Base-by-base conservation (phyloP, 2,797 vertebrate species). In the Acropternis orthonyx region DNA sequence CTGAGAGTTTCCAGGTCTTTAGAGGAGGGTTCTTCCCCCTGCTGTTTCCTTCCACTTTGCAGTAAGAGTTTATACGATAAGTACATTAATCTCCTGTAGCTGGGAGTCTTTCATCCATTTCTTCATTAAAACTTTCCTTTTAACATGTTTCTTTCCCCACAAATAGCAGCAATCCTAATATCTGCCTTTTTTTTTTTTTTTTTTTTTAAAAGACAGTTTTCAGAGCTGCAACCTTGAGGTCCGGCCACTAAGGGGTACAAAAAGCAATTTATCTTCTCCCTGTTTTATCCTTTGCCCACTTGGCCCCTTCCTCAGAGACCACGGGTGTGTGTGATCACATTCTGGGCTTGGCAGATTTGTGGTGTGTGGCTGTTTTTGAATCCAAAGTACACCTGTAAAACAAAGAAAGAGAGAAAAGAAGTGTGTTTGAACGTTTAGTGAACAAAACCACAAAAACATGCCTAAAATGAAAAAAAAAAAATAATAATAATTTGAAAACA, bases 41-140 rank as follows among this genome's bases (percentile, higher is more conserved):
- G 39, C 21, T 23, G 34, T 46, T 61, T 23, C 71, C 43, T 54
- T 83, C 46, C 0, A 19, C 68, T 80, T 86, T 48, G 54, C 81
- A 91, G 5, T 56, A 20, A 43, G 41, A 87, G 65, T 88, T 49
- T 91, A 63, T 87, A 66, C 24, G 72, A 82, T 93, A 84, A 92
- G 91, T 65, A 76, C 1, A 2, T 68, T 94, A 78, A 95, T 95
- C 88, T 93, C 63, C 68, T 87, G 67, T 76, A 86, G 54, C 3
- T 79, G 85, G 48, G 86, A 81, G 68, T 61, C 71, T 86, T 85
- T 93, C 75, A 72, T 84, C 66, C 76, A 79, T 87, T 90, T 49
- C 62, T 68, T 94, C 89, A 88, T 95, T 85, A 95, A 95, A 92
- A 65, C 51, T 49, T 68, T 77, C 72, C 41, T 85, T 95, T 94